Conservation (phyloP, 1,140 invertebrate genomes). For the Sycophila sp. region DNA sequence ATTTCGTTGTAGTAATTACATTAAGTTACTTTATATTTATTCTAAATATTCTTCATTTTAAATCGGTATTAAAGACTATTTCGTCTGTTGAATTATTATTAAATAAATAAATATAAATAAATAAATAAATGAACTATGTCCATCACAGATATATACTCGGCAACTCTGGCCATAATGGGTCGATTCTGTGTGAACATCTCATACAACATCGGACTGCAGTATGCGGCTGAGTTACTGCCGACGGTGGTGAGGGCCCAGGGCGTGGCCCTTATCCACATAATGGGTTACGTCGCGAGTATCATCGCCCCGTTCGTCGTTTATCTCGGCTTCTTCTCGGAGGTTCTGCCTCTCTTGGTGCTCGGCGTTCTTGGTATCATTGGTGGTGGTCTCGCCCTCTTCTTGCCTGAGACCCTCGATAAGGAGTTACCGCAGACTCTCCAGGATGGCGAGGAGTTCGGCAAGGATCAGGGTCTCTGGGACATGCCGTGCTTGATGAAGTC, state of each 20-base stretch:
- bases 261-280: slow-evolving; percentile 84
- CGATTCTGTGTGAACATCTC: slow-evolving; percentile 87
- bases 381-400: slow-evolving; percentile 76
- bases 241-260: slow-evolving; percentile 88
- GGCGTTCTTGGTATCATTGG: slow-evolving; percentile 78
- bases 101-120: neutral
- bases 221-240: slow-evolving; percentile 86
- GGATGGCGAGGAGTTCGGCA: slow-evolving; percentile 87
- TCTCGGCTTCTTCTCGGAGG: slow-evolving; percentile 74
- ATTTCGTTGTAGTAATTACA: too few species aligned
- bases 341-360: slow-evolving; percentile 79
- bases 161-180: slow-evolving; percentile 79
- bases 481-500: slow-evolving; percentile 78
- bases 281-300: slow-evolving; percentile 85
- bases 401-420: slow-evolving; percentile 85
- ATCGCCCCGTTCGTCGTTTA: slow-evolving; percentile 85
- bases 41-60: too few species aligned
- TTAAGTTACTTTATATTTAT: too few species aligned
- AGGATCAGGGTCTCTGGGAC: slow-evolving; percentile 80
- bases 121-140: slow-evolving; percentile 11
- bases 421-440: slow-evolving; percentile 84
- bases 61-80: too few species aligned
- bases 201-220: slow-evolving; percentile 90
- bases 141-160: slow-evolving; percentile 72
- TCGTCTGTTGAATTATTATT: too few species aligned